Percentiles rank a stretch among this genome's conserved stretches.
These are phyloP conservation scores for Microcebus tavaratra DNA, from an alignment of 2,113 vertebrate species.

Conservation along the genomic window DNA sequence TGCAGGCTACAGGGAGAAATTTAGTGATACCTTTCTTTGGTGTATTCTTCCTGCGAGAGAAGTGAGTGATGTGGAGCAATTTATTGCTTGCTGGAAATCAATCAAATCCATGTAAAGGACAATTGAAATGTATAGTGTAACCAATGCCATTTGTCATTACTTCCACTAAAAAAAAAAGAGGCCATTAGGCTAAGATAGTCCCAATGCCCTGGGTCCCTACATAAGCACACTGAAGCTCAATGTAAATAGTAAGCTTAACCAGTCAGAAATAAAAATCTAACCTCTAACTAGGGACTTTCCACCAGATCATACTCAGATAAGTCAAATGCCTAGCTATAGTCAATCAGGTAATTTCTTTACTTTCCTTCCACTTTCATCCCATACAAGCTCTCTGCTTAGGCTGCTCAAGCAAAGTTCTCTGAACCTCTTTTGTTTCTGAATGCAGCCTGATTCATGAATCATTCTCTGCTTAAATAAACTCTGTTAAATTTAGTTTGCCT, in stretches of 20 bases:
- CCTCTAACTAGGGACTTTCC: background rate
- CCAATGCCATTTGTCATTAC: background rate
- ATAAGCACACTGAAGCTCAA: background rate
- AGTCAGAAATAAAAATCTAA: background rate
- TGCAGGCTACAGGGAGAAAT: background rate
- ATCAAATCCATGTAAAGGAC: background rate
- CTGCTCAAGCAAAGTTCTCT: background rate
- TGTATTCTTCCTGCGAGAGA: background rate
- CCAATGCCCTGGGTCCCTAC: background rate
- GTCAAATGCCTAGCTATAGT: background rate
- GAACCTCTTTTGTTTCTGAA: background rate
- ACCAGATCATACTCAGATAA: background rate
- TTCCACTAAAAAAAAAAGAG: background rate
- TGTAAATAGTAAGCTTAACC: background rate
- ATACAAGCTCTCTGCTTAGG: too few species aligned
- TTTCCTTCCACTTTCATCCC: background rate
- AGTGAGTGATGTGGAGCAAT: background rate
- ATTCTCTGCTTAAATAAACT: background rate
- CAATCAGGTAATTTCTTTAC: background rate
- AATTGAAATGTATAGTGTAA: background rate
- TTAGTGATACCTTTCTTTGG: background rate
- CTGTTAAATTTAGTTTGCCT: background rate
- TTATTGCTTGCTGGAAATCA: background rate
- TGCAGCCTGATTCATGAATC: background rate
- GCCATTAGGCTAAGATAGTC: background rate